Evolutionary conservation across 2,113 vertebrate species (phyloP), one percentile per base, ranked within the genome.

Genomic region (Mesoclemmys tuberculata): DNA sequence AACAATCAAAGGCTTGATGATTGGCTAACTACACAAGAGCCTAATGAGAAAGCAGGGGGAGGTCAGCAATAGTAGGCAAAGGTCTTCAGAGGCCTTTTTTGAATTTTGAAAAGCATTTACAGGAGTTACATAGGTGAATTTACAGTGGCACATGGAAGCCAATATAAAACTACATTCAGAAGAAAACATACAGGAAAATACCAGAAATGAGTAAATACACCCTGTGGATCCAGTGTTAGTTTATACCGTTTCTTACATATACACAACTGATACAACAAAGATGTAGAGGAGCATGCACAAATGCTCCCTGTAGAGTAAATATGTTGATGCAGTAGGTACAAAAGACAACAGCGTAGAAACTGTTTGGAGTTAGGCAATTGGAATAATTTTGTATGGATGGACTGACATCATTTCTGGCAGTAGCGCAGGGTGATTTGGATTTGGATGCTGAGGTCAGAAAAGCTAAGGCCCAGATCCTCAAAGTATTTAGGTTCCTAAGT

Each of bases 101-200:
- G 13, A 31, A 61, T 82, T 78, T 49, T 64, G 84, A 88, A 77
- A 68, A 26, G 64, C n/a, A 75, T 74, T 31, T 44, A 26, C 0
- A 1, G 2, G 44, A 41, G 0, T 8, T 64, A 24, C 18, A 6
- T 1, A 24, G 26, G 2, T 80, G 29, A 61, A 61, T 61, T 61
- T 61, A 61, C 29, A 61, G 31, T 61, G 58, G 13, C 13, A 14
- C 29, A 61, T 61, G 58, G 58, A 61, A 61, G 58, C 58, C 27
- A 61, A 31, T 61, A 61, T 61, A 61, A 29, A 61, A 31, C 16
- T 61, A 31, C 8, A 3, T 35, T 31, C 58, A 31, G 29, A 61
- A 13, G 58, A 61, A 61, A 61, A 31, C 29, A 61, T 61, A 31
- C 29, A 61, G 58, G 5, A 61, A 61, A 31, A 31, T 35, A 61